A percentile compares a stretch with the other conserved stretches of the same genome.
These are phyloP conservation scores for Dyspetes luteomarginatus DNA, from an alignment of 2,888 invertebrate species.

Conservation along the genomic window DNA sequence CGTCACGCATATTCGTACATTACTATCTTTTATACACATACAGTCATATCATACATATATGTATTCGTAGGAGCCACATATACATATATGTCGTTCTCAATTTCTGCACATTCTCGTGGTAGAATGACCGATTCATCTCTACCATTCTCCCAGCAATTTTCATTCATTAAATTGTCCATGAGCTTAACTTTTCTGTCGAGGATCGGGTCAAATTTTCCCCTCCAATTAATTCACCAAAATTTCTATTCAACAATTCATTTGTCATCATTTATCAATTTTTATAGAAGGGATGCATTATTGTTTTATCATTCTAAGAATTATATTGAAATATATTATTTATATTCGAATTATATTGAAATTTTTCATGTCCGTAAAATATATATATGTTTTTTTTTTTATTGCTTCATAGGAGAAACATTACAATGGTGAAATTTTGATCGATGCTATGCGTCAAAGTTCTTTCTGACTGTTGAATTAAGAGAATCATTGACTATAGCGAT, in stretches of 20 bases:
- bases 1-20: conserved; percentile 64
- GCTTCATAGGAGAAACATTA: too few relatives aligned
- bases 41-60: background rate
- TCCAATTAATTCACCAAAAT: background rate
- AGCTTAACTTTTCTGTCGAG: background rate
- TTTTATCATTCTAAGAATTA: too few relatives aligned
- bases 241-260: background rate
- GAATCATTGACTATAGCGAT: too few relatives aligned
- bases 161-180: conserved; percentile 41
- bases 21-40: conserved; percentile 47
- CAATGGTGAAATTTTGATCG: too few relatives aligned
- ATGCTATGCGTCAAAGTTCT: too few relatives aligned
- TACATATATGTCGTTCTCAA: conserved; percentile 53
- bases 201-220: background rate
- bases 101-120: conserved; percentile 57
- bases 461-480: too few relatives aligned
- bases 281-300: too few relatives aligned
- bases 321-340: too few relatives aligned
- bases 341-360: too few relatives aligned
- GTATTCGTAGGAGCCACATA: background rate
- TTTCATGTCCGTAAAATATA: too few relatives aligned
- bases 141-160: conserved; percentile 43
- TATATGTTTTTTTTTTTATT: too few relatives aligned
- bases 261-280: background rate
- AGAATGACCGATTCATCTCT: conserved; percentile 47